Evolutionary conservation across 2,113 vertebrate species (phyloP).

Genomic region (Phocoena phocoena): DNA sequence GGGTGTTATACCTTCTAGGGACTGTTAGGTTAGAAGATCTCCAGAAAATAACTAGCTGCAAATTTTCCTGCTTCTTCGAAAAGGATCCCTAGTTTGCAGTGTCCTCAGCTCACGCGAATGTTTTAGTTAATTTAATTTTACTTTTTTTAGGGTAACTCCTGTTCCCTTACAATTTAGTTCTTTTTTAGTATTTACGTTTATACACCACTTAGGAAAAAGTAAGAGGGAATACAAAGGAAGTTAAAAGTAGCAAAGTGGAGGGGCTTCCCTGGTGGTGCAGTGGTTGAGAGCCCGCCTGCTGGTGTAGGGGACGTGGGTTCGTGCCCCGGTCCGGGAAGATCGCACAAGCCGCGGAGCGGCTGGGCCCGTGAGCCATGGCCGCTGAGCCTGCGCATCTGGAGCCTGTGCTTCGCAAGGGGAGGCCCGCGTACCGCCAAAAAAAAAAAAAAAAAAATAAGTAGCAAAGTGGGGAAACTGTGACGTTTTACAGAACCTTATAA

Average conservation of each 20-base stretch:
- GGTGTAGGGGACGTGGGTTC: too few species aligned
- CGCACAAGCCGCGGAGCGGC: too few species aligned
- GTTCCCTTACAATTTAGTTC: neutral
- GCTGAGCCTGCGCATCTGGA: too few species aligned
- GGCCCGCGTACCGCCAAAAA: accelerated
- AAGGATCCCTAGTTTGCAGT: neutral
- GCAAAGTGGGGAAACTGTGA: neutral
- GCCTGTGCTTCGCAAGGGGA: too few species aligned
- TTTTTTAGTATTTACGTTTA: neutral
- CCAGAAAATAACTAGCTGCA: neutral
- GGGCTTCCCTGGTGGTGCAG: too few species aligned
- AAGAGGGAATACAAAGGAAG: neutral
- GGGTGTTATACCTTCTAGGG: neutral
- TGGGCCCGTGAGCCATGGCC: too few species aligned
- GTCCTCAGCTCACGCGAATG: neutral
- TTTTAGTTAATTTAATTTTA: neutral
- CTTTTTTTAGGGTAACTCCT: neutral
- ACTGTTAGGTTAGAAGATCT: neutral
- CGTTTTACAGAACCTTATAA: neutral
- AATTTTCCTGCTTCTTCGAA: neutral
- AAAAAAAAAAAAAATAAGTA: neutral
- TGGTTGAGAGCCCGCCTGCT: too few species aligned
- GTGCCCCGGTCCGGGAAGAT: too few species aligned
- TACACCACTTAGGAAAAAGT: neutral
- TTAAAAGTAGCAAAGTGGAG: neutral